A percentile compares a stretch with the other conserved stretches of the same genome.
These are phyloP conservation scores for Cephus pygmeus DNA, from an alignment of 2,888 invertebrate species.

Conservation along the genomic window DNA sequence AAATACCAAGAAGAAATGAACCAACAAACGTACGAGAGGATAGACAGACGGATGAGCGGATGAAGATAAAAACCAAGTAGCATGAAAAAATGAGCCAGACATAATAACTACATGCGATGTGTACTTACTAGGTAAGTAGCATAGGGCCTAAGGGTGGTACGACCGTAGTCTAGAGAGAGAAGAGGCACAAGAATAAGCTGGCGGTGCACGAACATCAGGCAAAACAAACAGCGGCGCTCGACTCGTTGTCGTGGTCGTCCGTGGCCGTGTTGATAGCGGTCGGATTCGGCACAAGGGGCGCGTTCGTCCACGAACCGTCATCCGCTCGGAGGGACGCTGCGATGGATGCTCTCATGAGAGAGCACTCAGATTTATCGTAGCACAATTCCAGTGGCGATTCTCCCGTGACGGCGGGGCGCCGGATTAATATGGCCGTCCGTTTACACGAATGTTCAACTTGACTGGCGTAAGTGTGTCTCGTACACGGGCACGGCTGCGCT, in stretches of 20 bases:
- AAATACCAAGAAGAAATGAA: no score
- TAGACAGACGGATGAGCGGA: slow-evolving; percentile 11
- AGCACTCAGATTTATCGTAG: no score
- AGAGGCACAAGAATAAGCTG: slow-evolving; percentile 11
- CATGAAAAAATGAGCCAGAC: slow-evolving; percentile 11
- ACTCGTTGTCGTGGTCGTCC: slow-evolving; percentile 33
- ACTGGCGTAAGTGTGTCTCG: background rate
- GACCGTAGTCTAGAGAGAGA: slow-evolving; percentile 26
- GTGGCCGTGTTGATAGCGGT: no score
- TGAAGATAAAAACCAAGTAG: slow-evolving; percentile 15
- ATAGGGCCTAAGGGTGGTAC: slow-evolving; percentile 50
- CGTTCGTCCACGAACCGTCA: slow-evolving; percentile 35
- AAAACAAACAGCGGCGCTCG: slow-evolving; percentile 32
- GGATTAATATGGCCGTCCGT: slow-evolving; percentile 50
- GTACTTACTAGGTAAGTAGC: slow-evolving; percentile 53
- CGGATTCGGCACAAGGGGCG: no score
- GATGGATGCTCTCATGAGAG: no score
- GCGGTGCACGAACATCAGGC: slow-evolving; percentile 40
- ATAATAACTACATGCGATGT: slow-evolving; percentile 15
- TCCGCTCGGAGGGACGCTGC: slow-evolving; percentile 29
- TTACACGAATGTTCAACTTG: slow-evolving; percentile 33
- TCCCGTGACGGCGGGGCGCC: slow-evolving; percentile 36
- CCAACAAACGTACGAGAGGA: background rate
- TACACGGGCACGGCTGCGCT: slow-evolving; percentile 1
- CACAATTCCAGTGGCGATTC: slow-evolving; percentile 15